Evolutionary conservation across 2,888 invertebrate species (phyloP).

Genomic region (Ormyrus nitidulus): DNA sequence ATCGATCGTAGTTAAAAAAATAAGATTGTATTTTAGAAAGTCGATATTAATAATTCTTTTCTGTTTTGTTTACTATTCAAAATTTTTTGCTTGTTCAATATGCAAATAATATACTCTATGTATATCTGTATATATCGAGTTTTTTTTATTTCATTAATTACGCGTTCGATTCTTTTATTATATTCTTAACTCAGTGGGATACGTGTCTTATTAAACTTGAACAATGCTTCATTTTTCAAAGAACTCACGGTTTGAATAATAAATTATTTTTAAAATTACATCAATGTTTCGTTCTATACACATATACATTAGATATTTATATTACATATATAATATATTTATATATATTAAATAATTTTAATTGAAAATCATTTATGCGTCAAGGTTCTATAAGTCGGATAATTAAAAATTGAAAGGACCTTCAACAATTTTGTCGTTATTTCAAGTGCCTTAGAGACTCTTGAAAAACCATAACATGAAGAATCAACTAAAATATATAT

Average conservation of each 20-base stretch:
- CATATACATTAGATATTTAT: constrained; percentile 62
- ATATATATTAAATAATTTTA: constrained; percentile 58
- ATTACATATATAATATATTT: constrained; percentile 57
- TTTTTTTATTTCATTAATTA: constrained; percentile 19
- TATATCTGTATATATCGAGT: constrained; percentile 32
- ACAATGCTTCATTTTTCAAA: constrained; percentile 64
- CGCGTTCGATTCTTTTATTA: constrained; percentile 9
- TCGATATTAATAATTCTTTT: too few species aligned
- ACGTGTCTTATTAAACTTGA: constrained; percentile 68
- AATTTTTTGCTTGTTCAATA: background rate
- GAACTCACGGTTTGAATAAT: constrained; percentile 62
- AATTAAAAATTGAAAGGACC: constrained; percentile 61
- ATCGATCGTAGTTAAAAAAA: too few species aligned
- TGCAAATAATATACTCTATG: constrained; percentile 38
- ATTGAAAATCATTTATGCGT: constrained; percentile 60
- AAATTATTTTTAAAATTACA: constrained; percentile 68
- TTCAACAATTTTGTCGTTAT: constrained; percentile 58
- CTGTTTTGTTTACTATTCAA: too few species aligned
- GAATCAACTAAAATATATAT: constrained; percentile 53
- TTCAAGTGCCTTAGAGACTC: constrained; percentile 25
- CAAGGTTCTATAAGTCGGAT: constrained; percentile 55
- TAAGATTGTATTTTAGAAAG: too few species aligned
- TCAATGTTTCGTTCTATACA: constrained; percentile 67
- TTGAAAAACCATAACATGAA: constrained; percentile 53
- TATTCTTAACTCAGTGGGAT: constrained; percentile 27